Evolutionary conservation across 1,140 invertebrate species (phyloP), one percentile per base, ranked within the genome.

Genomic region (Sycophaga agraensis): DNA sequence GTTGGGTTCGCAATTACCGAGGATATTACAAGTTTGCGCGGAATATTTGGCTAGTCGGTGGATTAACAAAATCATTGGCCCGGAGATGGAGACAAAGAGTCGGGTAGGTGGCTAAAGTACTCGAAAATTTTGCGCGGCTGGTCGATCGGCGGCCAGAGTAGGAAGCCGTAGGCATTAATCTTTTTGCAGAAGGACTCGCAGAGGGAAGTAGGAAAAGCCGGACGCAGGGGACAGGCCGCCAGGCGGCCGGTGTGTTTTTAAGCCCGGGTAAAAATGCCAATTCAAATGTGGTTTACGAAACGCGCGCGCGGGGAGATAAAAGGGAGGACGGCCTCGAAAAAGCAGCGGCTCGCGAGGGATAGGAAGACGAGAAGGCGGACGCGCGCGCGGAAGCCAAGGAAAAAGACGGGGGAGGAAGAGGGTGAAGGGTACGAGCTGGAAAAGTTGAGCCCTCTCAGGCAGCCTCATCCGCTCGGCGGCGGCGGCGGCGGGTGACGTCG

Each of bases 381-480:
- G 28, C 14, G 14, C 35, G 40, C 37, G 35, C 12, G 26, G 17
- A 31, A 51, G 21, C 28, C 12, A 40, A 22, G 34, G 17, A 12
- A 9, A 51, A 19, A 19, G 31, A 50, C 2, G 22, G 17, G 43
- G 9, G 19, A 24, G 28, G 37, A 39, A 40, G 42, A 28, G 42
- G 34, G 65, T 55, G 70, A 68, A 68, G 66, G 70, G 71, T 69
- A 68, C 65, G 68, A 68, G 71, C 66, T 70, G 73, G 72, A 70
- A 72, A 73, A 72, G 73, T 73, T 72, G 73, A 74, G 70, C 72
- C 73, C 73, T 74, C 71, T 70, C 73, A 62, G 66, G 66, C 68
- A 73, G 71, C 73, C 73, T 76, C 70, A 68, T 73, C 68, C 68
- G 56, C 28, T 21, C 35, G 59, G 53, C 45, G 56, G 59, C 63